These are phyloP conservation scores for Pseudorectes ferrugineus DNA, from an alignment of 2,113 vertebrate genomes.

Conservation along the genomic window DNA sequence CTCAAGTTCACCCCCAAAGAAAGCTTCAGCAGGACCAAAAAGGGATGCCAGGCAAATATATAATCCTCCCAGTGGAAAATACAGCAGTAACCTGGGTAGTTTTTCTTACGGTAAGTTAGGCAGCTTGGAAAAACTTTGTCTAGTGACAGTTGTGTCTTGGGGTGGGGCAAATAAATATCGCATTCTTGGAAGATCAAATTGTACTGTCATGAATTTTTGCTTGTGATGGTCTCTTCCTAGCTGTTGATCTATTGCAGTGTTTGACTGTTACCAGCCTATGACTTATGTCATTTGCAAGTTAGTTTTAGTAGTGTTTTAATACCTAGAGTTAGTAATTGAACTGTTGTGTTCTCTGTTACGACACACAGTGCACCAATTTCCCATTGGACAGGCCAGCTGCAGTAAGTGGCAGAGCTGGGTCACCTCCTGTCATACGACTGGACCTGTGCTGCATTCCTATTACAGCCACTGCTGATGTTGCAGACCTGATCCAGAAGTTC, in stretches of 20 bases:
- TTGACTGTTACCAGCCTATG: neutral
- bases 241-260: neutral
- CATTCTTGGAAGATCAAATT: neutral
- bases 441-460: neutral
- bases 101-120: constrained; percentile 88
- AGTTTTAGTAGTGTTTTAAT: neutral
- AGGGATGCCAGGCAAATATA: constrained; percentile 96
- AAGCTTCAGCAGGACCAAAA: constrained; percentile 84
- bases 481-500: neutral
- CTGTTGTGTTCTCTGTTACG: fast-evolving
- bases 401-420: neutral
- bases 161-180: fast-evolving
- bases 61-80: constrained; percentile 97
- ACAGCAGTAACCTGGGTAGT: constrained; percentile 90
- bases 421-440: neutral
- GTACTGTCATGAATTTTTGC: neutral
- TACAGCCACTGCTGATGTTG: neutral
- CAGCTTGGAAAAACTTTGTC: neutral
- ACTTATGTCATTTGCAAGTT: neutral
- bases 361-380: neutral
- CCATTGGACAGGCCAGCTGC: neutral
- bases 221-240: neutral
- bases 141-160: neutral
- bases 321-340: neutral
- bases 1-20: constrained; percentile 82